Conservation (phyloP, 2,888 invertebrate species). For the Eurytoma californica region DNA sequence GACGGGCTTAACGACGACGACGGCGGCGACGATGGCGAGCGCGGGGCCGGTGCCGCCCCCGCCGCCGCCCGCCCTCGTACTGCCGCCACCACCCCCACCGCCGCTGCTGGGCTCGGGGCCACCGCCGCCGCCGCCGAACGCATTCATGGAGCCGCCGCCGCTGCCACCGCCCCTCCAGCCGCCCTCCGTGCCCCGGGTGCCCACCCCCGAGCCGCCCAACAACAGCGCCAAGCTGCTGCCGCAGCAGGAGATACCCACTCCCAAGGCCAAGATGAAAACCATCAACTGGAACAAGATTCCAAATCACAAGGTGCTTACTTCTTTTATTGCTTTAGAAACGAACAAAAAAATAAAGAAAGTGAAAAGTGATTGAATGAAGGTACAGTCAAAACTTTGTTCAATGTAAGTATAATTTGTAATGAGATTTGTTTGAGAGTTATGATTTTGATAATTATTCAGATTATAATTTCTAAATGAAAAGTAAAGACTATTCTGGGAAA, state of each 20-base stretch:
- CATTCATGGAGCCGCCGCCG: conserved; percentile 70
- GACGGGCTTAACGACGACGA: conserved; percentile 69
- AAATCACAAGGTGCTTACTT: conserved; percentile 82
- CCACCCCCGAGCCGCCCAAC: conserved; percentile 71
- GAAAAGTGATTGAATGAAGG: neutral
- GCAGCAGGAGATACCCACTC: conserved; percentile 93
- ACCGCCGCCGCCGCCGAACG: conserved; percentile 68
- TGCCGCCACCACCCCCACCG: conserved; percentile 34
- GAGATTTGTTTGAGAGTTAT: too few relatives aligned
- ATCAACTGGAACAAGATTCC: conserved; percentile 99
- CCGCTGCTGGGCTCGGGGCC: conserved; percentile 6
- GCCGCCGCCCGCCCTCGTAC: conserved; percentile 65
- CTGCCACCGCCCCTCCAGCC: conserved; percentile 72
- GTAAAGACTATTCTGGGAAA: too few relatives aligned
- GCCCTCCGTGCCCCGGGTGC: conserved; percentile 69
- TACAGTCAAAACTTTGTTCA: too few relatives aligned
- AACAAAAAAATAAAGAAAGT: too few relatives aligned
- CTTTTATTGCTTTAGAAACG: neutral
- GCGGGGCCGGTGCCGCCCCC: conserved; percentile 70
- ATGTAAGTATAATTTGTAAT: too few relatives aligned
- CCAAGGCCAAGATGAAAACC: conserved; percentile 97
- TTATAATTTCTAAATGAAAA: too few relatives aligned
- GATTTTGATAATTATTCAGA: too few relatives aligned
- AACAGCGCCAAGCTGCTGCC: conserved; percentile 81
- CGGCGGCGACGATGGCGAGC: neutral